Base-by-base conservation (phyloP, 1,140 invertebrate species). In the Temnothorax longispinosus region DNA sequence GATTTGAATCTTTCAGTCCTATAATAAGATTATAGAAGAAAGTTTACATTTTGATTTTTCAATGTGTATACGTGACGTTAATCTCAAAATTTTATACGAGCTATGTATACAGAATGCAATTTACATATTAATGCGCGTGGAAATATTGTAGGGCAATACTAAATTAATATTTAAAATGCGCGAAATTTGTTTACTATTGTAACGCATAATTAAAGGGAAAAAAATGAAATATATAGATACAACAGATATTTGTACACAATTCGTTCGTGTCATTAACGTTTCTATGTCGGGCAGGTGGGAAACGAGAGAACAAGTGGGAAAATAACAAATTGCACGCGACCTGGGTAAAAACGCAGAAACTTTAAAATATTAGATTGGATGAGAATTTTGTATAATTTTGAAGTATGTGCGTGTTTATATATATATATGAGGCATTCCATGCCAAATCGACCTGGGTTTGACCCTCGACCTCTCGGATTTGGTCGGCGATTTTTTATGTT, bases 331-430 rank as follows among this genome's bases (percentile, higher is more conserved):
- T 71, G 58, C 32, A 56, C 65, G 65, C 44, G 77, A 90, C 77
- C 84, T 67, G 69, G 85, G 52, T 88, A 88, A 82, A 91, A 90
- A 91, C 18, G 81, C 84, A 87, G 75, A 80, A 91, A 85, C 76
- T 90, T 80, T 27, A 10, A 90, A 72, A 77, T 50, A 60, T 65
- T 91, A 88, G 47, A 75, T 81, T 35, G 38, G 52, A 87, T 72
- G 60, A 50, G 18, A 88, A 80, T 84, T 91, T 88, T 89, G 69
- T 89, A 75, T 91, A 88, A 88, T 75, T 86, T 86, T 90, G 69
- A 82, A 77, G 60, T 90, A 77, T 85, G 80, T 90, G 88, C 77
- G 82, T 77, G 27, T 67, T 11, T 3, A 27, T 52, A 27, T 54
- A 35, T 54, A 35, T 47, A 32, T 13, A 64, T 41, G 3, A 7